phyloP scores from a whole-genome alignment of 2,888 invertebrate species.

The Cosmia trapezina region DNA sequence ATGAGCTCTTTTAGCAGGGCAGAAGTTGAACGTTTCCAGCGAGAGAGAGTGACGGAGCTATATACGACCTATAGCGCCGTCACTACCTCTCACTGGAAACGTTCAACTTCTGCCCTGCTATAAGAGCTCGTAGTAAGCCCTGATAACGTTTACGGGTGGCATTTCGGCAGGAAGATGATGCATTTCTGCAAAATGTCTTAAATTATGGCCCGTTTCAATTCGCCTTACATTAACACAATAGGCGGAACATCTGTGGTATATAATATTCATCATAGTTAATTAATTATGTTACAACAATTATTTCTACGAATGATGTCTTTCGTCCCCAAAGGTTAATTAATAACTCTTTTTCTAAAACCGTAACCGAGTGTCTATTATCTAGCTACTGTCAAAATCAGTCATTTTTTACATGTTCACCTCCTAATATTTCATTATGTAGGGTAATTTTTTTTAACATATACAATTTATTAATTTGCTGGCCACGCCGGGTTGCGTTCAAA shows the following conservation, averaged over 20 bases:
- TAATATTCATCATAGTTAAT: slow-evolving; percentile 14
- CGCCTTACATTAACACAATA: neutral
- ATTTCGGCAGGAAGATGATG: neutral
- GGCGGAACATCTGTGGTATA: too few relatives aligned
- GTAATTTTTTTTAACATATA: slow-evolving; percentile 74
- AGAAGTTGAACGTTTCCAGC: too few relatives aligned
- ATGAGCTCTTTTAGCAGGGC: too few relatives aligned
- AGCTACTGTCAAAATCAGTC: slow-evolving; percentile 53
- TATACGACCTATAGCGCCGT: too few relatives aligned
- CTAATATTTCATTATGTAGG: slow-evolving; percentile 77
- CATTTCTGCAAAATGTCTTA: neutral
- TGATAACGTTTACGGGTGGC: neutral
- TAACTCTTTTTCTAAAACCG: slow-evolving; percentile 29
- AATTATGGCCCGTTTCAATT: neutral
- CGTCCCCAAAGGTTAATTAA: slow-evolving; percentile 42
- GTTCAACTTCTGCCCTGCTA: too few relatives aligned
- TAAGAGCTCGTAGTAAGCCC: too few relatives aligned
- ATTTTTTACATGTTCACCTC: slow-evolving; percentile 69
- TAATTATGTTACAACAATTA: slow-evolving; percentile 26
- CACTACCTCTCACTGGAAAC: too few relatives aligned
- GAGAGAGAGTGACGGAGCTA: too few relatives aligned
- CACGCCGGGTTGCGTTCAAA: slow-evolving; percentile 83
- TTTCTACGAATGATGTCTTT: slow-evolving; percentile 18
- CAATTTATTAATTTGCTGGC: slow-evolving; percentile 85
- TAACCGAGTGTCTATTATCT: slow-evolving; percentile 53